Base-by-base conservation (phyloP, 2,113 vertebrate species). In the Tetraodon nigroviridis region DNA sequence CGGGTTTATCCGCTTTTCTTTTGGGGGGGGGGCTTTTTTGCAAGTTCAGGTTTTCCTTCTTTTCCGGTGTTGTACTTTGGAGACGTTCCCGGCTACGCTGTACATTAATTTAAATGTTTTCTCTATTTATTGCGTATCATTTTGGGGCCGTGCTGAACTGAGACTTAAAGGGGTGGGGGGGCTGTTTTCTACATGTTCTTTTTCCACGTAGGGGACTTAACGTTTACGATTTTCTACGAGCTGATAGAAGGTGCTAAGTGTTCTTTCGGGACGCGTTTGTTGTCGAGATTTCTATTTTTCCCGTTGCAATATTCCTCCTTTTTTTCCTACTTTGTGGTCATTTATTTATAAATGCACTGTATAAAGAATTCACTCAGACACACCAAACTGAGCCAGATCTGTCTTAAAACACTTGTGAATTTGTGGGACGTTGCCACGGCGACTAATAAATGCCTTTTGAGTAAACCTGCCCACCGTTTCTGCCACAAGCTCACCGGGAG, bases 331-430 rank as follows among this genome's bases (percentile, higher is more conserved):
- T 89, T 91, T 87, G 85, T 90, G 86, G 84, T 90, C 84, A 79
- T 88, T 85, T 85, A 89, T 91, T 91, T 90, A 89, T 89, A 90
- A 88, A 88, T 92, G 89, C 91, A 92, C 91, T 92, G 89, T 90
- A 90, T 89, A 87, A 79, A 88, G 74, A 86, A 81, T 87, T 85
- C 82, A 88, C 84, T 85, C 77, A 85, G 72, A 84, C 88, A 87
- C 79, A 79, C 76, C 85, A 89, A 91, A 91, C 91, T 92, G 91
- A 92, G 91, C 91, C 91, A 92, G 88, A 89, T 84, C 84, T 88
- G 87, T 91, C 88, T 92, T 92, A 92, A 37, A 92, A 91, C 88
- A 90, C 89, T 91, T 87, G 88, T 91, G 88, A 90, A 90, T 83
- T 92, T 87, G 89, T 92, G 90, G 90, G 89, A 89, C 78, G 89